These are phyloP conservation scores for Morpho deidamia DNA, from an alignment of 2,888 invertebrate genomes.

Conservation along the genomic window DNA sequence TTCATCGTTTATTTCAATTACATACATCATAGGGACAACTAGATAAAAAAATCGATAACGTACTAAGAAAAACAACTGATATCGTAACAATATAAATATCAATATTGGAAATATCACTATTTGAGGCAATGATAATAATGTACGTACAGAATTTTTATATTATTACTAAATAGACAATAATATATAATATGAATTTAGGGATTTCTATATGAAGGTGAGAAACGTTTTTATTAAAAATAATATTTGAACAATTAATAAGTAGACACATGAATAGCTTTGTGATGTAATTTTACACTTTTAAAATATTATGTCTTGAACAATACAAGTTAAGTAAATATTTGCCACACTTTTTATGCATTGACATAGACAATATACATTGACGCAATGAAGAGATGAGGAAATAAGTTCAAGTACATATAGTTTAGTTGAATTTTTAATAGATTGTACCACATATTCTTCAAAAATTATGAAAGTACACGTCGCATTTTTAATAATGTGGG, in stretches of 20 bases:
- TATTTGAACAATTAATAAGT: too few relatives aligned
- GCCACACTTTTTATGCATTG: too few relatives aligned
- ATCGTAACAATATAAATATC: conserved; percentile 63
- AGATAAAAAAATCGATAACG: conserved; percentile 66
- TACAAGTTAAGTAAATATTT: too few relatives aligned
- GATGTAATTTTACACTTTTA: too few relatives aligned
- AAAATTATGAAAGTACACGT: neutral
- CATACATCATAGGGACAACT: conserved; percentile 54
- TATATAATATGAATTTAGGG: conserved; percentile 10
- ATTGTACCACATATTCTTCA: too few relatives aligned
- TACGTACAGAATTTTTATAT: conserved; percentile 11
- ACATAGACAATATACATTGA: too few relatives aligned
- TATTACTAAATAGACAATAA: conserved; percentile 17
- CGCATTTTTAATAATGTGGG: neutral
- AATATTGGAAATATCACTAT: conserved; percentile 37
- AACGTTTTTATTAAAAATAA: conserved; percentile 1
- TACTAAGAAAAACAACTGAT: conserved; percentile 71
- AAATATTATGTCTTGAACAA: too few relatives aligned
- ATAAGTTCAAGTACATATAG: too few relatives aligned
- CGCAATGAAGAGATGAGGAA: too few relatives aligned
- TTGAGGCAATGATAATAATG: conserved; percentile 15
- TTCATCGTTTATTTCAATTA: conserved; percentile 70
- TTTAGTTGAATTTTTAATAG: too few relatives aligned
- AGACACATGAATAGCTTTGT: too few relatives aligned
- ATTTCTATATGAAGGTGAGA: conserved; percentile 18